Evolutionary conservation across 2,888 invertebrate species (phyloP), one percentile per base, ranked within the genome.

Genomic region (Willowsia nigromaculata): DNA sequence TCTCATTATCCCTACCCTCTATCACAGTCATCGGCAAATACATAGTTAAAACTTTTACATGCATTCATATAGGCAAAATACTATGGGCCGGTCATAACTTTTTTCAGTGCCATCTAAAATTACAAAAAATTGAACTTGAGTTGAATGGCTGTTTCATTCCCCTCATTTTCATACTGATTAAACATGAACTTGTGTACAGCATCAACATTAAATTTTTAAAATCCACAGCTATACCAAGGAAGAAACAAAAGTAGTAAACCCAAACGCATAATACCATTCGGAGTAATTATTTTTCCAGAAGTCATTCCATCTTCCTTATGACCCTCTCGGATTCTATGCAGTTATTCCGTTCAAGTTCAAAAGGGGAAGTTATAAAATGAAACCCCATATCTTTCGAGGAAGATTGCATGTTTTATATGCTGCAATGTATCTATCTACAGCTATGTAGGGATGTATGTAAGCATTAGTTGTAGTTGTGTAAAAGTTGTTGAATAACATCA

Each of bases 401-500:
- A n/a, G n/a, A n/a, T n/a, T n/a, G n/a, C n/a, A n/a, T n/a, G n/a
- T n/a, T n/a, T n/a, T n/a, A n/a, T n/a, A n/a, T n/a, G n/a, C n/a
- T n/a, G n/a, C n/a, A n/a, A n/a, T n/a, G n/a, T n/a, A n/a, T n/a
- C n/a, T n/a, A n/a, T n/a, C n/a, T n/a, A n/a, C n/a, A n/a, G n/a
- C n/a, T n/a, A n/a, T n/a, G n/a, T n/a, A n/a, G n/a, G n/a, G n/a
- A n/a, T n/a, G n/a, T n/a, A n/a, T n/a, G n/a, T n/a, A n/a, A n/a
- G n/a, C n/a, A n/a, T n/a, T n/a, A n/a, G n/a, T n/a, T n/a, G n/a
- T n/a, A n/a, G n/a, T n/a, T n/a, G n/a, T 18, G 59, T 22, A 68
- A n/a, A 25, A 62, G 81, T 81, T 40, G 81, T 81, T 62, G 43
- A 81, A 59, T 62, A 81, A 81, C 59, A 43, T 62, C 81, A 81